A percentile compares a stretch with the other conserved stretches of the same genome.
phyloP scores from a whole-genome alignment of 1,140 invertebrate species.

The Brachionus asplanchnoidis region DNA sequence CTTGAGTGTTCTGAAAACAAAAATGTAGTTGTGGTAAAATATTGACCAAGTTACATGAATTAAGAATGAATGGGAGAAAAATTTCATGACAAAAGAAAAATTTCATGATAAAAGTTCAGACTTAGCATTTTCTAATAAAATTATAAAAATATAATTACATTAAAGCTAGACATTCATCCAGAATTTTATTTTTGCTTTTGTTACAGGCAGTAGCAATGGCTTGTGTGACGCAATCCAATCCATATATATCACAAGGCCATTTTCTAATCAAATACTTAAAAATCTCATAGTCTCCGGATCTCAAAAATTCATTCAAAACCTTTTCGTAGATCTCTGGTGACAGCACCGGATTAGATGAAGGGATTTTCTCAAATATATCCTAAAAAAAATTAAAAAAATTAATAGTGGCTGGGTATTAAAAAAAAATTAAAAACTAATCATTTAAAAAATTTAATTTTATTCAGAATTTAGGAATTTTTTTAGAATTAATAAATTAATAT shows the following conservation, averaged over 20 bases:
- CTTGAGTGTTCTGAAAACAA: too few relatives aligned
- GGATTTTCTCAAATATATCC: constrained; percentile 76
- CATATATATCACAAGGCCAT: constrained; percentile 81
- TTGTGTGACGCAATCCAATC: constrained; percentile 67
- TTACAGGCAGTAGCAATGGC: constrained; percentile 70
- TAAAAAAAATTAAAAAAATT: constrained; percentile 51
- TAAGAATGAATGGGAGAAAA: neutral
- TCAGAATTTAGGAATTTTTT: too few relatives aligned
- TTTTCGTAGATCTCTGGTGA: constrained; percentile 85
- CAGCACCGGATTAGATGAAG: constrained; percentile 65
- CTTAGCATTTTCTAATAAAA: too few relatives aligned
- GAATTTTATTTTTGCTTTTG: constrained; percentile 66
- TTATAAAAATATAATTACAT: constrained; percentile 55
- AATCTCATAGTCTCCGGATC: constrained; percentile 71
- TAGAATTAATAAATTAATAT: too few relatives aligned
- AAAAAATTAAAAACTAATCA: too few relatives aligned
- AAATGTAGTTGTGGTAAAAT: too few relatives aligned
- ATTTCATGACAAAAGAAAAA: neutral
- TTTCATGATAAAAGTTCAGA: constrained; percentile 31
- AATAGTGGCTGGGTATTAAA: too few relatives aligned
- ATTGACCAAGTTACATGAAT: too few relatives aligned
- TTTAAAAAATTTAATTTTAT: neutral
- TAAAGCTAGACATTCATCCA: constrained; percentile 81
- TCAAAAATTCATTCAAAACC: constrained; percentile 84
- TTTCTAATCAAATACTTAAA: constrained; percentile 80